phyloP scores from a whole-genome alignment of 2,797 vertebrate genomes.

The Hipposideros larvatus region DNA sequence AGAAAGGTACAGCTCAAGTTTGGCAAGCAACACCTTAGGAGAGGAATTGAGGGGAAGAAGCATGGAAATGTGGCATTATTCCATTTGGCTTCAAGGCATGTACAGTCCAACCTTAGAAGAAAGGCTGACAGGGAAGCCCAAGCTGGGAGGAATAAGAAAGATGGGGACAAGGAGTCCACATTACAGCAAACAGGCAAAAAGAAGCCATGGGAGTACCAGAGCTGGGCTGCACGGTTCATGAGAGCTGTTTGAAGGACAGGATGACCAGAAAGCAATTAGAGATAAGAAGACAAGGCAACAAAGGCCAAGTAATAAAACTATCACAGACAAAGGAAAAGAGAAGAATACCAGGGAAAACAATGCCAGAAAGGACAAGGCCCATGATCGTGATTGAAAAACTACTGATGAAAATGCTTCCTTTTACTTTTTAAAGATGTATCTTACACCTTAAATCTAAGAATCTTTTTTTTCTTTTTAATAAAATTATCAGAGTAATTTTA shows the following conservation, averaged over 20 bases:
- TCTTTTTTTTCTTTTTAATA: background rate
- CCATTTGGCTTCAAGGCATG: fast-evolving
- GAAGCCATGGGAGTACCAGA: background rate
- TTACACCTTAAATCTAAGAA: background rate
- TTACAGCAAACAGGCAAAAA: background rate
- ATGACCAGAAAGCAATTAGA: background rate
- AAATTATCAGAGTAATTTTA: background rate
- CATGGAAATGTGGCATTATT: background rate
- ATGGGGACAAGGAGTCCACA: background rate
- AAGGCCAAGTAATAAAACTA: background rate
- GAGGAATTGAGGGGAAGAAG: background rate
- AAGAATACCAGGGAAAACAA: background rate
- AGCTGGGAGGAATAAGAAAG: background rate
- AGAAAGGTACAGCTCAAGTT: background rate
- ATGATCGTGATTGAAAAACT: background rate
- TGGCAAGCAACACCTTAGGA: background rate
- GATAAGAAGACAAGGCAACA: background rate
- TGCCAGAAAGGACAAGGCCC: background rate
- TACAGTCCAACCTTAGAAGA: background rate
- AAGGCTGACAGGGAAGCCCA: background rate
- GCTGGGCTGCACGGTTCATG: background rate
- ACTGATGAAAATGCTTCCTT: background rate
- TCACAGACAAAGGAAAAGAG: background rate
- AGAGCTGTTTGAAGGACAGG: background rate
- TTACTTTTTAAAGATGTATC: background rate